Percentiles rank a stretch among this genome's conserved stretches.
These are phyloP conservation scores for Gisinianus flammeolus DNA, from an alignment of 2,888 invertebrate species.

Conservation along the genomic window DNA sequence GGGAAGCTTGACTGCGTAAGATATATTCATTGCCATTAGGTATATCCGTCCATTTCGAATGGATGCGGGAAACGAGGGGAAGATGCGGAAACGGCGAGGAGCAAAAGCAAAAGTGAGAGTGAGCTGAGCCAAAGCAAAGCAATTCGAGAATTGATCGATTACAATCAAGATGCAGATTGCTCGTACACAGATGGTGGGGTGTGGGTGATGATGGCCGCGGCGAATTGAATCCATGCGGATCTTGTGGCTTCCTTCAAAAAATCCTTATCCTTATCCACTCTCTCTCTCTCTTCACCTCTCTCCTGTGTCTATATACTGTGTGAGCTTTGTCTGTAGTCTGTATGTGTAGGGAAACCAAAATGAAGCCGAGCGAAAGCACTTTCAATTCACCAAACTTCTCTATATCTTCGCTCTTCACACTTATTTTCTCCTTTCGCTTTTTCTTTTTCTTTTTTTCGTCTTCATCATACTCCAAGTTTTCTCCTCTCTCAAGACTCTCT, in stretches of 20 bases:
- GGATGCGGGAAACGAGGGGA: not conserved
- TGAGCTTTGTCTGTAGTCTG: too few species aligned
- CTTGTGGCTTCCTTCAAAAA: conserved; percentile 5
- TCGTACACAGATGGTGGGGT: conserved; percentile 10
- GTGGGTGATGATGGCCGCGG: not conserved
- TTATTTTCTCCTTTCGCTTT: too few species aligned
- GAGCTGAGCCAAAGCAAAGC: conserved; percentile 16
- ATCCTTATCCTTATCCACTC: too few species aligned
- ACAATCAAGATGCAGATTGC: conserved; percentile 26
- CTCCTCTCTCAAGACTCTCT: too few species aligned
- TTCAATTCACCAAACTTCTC: too few species aligned
- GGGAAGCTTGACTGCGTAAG: not conserved
- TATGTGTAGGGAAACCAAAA: too few species aligned
- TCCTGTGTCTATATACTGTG: too few species aligned
- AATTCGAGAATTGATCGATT: conserved; percentile 21
- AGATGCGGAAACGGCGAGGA: not conserved
- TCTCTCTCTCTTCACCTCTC: too few species aligned
- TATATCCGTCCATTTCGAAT: conserved; percentile 5
- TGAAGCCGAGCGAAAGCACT: too few species aligned
- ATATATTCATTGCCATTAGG: conserved; percentile 1
- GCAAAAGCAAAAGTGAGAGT: not conserved
- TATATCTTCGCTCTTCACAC: too few species aligned
- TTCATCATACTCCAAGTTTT: too few species aligned
- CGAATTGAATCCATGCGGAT: conserved; percentile 7
- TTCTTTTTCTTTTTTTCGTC: too few species aligned